Evolutionary conservation across 2,113 vertebrate genomes (phyloP).

Genomic region (Fulica atra): DNA sequence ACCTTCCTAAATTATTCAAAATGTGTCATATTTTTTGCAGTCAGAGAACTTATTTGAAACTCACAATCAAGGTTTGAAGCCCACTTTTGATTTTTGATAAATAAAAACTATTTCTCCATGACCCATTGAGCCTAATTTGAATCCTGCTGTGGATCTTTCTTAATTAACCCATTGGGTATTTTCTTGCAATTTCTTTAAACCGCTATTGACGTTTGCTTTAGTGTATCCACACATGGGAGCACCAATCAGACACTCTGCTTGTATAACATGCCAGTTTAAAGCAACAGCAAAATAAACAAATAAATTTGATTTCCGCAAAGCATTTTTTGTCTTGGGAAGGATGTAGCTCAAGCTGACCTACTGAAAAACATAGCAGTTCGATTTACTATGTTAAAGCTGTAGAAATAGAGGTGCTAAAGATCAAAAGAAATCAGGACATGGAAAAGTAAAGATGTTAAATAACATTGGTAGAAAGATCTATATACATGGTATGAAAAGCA

Average conservation of each 20-base stretch:
- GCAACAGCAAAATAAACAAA: neutral
- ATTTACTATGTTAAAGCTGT: neutral
- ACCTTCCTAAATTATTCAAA: slow-evolving; percentile 56
- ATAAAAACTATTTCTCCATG: neutral
- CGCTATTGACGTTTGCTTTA: neutral
- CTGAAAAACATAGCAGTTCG: neutral
- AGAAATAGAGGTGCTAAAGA: neutral
- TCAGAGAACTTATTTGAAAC: neutral
- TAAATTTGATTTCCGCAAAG: neutral
- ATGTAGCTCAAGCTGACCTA: neutral
- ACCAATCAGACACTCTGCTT: neutral
- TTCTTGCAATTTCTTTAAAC: slow-evolving; percentile 16
- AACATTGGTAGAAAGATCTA: neutral
- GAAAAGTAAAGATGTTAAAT: neutral
- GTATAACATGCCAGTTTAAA: neutral
- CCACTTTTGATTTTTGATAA: slow-evolving; percentile 12
- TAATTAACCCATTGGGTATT: slow-evolving; percentile 57
- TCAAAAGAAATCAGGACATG: neutral
- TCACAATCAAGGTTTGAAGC: neutral
- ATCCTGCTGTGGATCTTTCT: neutral
- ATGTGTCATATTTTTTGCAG: slow-evolving; percentile 1
- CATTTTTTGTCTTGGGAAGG: neutral
- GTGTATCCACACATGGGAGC: neutral
- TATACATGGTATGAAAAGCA: neutral
- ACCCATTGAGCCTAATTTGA: slow-evolving; percentile 14